phyloP scores from a whole-genome alignment of 92 coral and sea anemone genomes.

The Epizoanthus scotinus region DNA sequence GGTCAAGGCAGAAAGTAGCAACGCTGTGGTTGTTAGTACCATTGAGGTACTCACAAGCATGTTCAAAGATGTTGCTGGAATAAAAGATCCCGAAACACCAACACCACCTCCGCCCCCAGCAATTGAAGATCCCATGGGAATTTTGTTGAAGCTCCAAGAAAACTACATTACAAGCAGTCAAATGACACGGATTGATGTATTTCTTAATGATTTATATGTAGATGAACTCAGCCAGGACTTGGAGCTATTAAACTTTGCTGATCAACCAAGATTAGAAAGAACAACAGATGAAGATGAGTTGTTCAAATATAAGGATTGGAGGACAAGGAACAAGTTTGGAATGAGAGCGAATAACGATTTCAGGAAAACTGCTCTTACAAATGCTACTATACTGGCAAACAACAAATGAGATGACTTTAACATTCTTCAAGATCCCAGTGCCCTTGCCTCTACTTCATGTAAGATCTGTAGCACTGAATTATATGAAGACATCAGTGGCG shows the following conservation, averaged over 20 bases:
- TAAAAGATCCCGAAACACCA: conserved; percentile 5
- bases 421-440: too few relatives aligned
- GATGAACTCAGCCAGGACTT: neutral
- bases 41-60: neutral
- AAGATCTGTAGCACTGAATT: too few relatives aligned
- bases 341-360: too few relatives aligned
- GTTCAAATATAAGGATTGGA: neutral
- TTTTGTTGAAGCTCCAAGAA: neutral
- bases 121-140: conserved; percentile 5
- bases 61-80: conserved; percentile 9
- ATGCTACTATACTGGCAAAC: too few relatives aligned
- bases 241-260: neutral
- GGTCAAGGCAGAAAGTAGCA: neutral
- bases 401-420: too few relatives aligned
- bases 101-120: neutral
- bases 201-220: conserved; percentile 1
- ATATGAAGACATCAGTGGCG: too few relatives aligned
- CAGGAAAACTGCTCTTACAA: too few relatives aligned
- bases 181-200: neutral
- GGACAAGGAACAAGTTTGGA: neutral
- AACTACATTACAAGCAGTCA: conserved; percentile 1
- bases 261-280: neutral
- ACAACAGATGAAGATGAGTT: neutral
- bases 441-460: too few relatives aligned
- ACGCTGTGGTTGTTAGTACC: neutral